Conservation (phyloP, 1,140 invertebrate genomes). For the Callitettix versicolor region DNA sequence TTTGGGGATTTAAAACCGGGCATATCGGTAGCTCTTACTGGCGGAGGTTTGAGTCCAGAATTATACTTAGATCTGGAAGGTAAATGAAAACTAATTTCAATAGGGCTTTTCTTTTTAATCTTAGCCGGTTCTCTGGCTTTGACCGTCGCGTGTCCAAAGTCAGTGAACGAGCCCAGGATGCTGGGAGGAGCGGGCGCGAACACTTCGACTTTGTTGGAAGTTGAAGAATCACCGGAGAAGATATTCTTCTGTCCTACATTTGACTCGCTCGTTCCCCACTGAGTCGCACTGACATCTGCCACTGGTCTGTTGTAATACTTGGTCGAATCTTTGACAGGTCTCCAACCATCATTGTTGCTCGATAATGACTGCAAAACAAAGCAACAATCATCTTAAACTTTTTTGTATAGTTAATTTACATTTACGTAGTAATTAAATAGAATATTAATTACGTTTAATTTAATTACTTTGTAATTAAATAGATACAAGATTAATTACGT, state of each 20-base stretch:
- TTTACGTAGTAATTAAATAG: too few species aligned
- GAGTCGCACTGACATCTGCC: constrained; percentile 14
- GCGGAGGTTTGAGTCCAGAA: too few species aligned
- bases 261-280: not conserved
- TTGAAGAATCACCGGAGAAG: not conserved
- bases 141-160: constrained; percentile 33
- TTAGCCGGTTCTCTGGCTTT: constrained; percentile 29
- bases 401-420: too few species aligned
- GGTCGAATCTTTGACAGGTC: constrained; percentile 9
- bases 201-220: constrained; percentile 24
- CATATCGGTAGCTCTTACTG: too few species aligned
- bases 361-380: constrained; percentile 9
- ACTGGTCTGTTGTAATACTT: not conserved
- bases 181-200: constrained; percentile 31
- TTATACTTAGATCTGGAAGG: too few species aligned
- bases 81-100: too few species aligned
- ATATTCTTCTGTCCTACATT: constrained; percentile 4
- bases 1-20: too few species aligned
- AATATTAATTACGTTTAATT: too few species aligned
- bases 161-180: constrained; percentile 37
- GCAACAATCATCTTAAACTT: too few species aligned
- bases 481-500: too few species aligned
- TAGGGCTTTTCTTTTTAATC: constrained; percentile 5
- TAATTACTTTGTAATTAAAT: too few species aligned
- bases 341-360: constrained; percentile 15